A percentile compares a stretch with the other conserved stretches of the same genome.
phyloP scores from a whole-genome alignment of 2,113 vertebrate genomes.

The Potamarius usumacintae region DNA sequence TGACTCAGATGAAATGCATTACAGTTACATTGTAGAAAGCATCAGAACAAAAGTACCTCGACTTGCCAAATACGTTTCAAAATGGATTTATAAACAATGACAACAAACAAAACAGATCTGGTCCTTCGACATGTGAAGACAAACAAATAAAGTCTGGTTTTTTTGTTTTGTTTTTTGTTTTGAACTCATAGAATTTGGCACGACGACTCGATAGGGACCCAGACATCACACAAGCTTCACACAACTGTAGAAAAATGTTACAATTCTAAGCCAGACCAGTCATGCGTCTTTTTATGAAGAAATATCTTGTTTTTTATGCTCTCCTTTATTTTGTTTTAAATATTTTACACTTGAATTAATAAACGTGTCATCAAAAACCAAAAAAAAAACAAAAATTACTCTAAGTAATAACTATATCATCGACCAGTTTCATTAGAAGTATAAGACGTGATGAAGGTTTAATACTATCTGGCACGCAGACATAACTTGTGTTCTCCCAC shows the following conservation, averaged over 20 bases:
- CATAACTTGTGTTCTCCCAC: slow-evolving; percentile 64
- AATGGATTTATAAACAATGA: slow-evolving; percentile 96
- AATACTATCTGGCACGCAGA: slow-evolving; percentile 91
- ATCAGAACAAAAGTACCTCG: slow-evolving; percentile 99
- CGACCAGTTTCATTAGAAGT: slow-evolving; percentile 91
- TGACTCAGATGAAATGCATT: slow-evolving; percentile 98
- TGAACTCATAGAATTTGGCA: slow-evolving; percentile 86
- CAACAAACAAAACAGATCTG: slow-evolving; percentile 68
- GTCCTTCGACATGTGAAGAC: slow-evolving; percentile 87
- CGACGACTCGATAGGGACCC: slow-evolving; percentile 96
- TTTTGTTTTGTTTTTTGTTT: neutral
- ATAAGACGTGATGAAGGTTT: slow-evolving; percentile 89
- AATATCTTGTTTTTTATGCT: slow-evolving; percentile 79
- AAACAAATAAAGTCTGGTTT: slow-evolving; percentile 84
- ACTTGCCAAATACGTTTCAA: slow-evolving; percentile 93
- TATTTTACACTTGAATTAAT: slow-evolving; percentile 88
- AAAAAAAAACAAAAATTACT: slow-evolving; percentile 63
- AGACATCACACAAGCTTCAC: slow-evolving; percentile 97
- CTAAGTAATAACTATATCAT: slow-evolving; percentile 92
- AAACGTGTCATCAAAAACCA: slow-evolving; percentile 87
- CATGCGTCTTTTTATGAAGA: slow-evolving; percentile 93
- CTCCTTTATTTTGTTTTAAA: slow-evolving; percentile 61
- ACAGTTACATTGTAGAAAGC: slow-evolving; percentile 99
- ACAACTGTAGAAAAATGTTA: slow-evolving; percentile 96
- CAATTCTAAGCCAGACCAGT: slow-evolving; percentile 95